Conservation (phyloP, 1,140 invertebrate genomes). For the Drosophila mauritiana region DNA sequence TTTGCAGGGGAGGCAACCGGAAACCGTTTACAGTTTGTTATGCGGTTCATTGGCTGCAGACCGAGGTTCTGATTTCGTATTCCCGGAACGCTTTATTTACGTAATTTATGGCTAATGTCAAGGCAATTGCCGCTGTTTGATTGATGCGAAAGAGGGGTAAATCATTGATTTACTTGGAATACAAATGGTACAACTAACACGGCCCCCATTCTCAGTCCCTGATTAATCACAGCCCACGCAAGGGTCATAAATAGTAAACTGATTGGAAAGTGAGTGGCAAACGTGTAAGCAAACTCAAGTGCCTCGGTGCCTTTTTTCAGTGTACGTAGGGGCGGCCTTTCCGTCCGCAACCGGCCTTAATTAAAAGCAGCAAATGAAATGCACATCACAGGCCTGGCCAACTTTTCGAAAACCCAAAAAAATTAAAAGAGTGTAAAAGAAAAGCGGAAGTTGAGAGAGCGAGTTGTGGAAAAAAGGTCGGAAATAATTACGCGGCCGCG, state of each 20-base stretch:
- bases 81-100: constrained; percentile 17
- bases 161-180: constrained; percentile 28
- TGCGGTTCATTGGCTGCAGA: constrained; percentile 36
- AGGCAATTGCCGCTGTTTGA: constrained; percentile 67
- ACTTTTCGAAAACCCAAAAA: constrained; percentile 9
- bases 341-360: constrained; percentile 23
- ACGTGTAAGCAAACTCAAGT: neutral
- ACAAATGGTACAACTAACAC: constrained; percentile 8
- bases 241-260: constrained; percentile 36
- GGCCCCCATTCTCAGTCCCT: neutral
- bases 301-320: neutral
- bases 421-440: neutral
- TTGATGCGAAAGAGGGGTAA: constrained; percentile 17
- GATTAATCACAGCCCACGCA: constrained; percentile 28
- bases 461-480: constrained; percentile 9
- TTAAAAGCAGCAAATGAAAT: constrained; percentile 44
- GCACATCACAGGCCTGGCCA: constrained; percentile 36
- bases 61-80: constrained; percentile 10
- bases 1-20: constrained; percentile 39
- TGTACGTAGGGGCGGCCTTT: neutral
- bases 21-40: constrained; percentile 33
- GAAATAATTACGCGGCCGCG: constrained; percentile 37
- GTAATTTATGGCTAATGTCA: constrained; percentile 50
- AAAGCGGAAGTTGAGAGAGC: neutral
- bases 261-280: constrained; percentile 49